Evolutionary conservation across 2,888 invertebrate genomes (phyloP), one percentile per base, ranked within the genome.

Genomic region (Chouioia cunea): DNA sequence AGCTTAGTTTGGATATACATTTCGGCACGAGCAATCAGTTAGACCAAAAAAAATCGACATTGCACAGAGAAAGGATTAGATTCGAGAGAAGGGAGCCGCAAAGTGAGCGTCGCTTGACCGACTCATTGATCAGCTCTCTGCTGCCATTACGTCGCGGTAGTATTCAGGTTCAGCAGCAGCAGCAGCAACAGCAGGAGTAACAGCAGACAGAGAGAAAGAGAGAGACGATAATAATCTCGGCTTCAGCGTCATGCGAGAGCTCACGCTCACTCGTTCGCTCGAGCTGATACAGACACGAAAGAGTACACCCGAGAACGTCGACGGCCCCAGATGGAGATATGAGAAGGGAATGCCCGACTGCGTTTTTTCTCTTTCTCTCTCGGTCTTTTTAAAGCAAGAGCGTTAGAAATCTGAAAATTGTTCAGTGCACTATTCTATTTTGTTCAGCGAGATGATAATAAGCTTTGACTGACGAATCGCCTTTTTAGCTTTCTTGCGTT

Each of bases 281-380:
- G 70, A 71, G 76, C 74, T 67, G 74, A 68, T 72, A 69, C 65
- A 73, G 69, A 75, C 73, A 63, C 73, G 66, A 67, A 67, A 68
- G 65, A 70, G 73, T 54, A 27, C 27, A 54, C 66, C 59, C 53
- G 48, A 18, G 20, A 36, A 22, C 56, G 54, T 46, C 52, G 53
- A 47, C 57, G 36, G 48, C 15, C 12, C 43, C 43, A 65, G 69
- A 64, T 70, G 66, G 59, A 59, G 59, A 59, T 69, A 56, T 23
- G 46, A 10, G 57, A 58, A 47, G 15, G 56, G 58, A 52, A 58
- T 8, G 47, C 36, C 10, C n/a, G 16, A 47, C 47, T 47, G 47
- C 47, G 47, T n/a, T 56, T 36, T 36, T 6, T 27, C 27, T 27
- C 27, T 27, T 18, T 48, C 48, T 48, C 48, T 15, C 48, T 58